A percentile compares a stretch with the other conserved stretches of the same genome.
These are phyloP conservation scores for Drosophila paracracens DNA, from an alignment of 2,888 invertebrate genomes.

Conservation along the genomic window DNA sequence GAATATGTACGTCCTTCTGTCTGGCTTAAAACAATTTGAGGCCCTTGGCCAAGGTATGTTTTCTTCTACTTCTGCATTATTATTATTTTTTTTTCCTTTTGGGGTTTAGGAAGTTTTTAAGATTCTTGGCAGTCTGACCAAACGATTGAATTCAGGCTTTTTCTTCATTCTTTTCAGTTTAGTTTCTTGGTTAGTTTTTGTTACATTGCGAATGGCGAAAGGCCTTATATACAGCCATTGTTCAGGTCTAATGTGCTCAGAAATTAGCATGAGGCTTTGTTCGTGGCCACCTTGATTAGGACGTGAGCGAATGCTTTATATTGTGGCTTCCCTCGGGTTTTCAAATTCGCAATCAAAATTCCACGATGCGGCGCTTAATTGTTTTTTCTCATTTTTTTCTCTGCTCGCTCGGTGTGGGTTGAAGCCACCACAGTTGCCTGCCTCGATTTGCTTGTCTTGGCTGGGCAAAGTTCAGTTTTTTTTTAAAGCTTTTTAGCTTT, in stretches of 20 bases:
- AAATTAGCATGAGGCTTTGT: constrained; percentile 37
- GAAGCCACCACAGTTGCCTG: constrained; percentile 16
- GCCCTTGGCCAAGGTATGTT: constrained; percentile 43
- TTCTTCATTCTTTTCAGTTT: not conserved
- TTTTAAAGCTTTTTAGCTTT: not conserved
- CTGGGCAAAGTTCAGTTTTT: constrained; percentile 30
- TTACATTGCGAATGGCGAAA: not conserved
- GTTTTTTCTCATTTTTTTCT: constrained; percentile 63
- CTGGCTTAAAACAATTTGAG: constrained; percentile 72
- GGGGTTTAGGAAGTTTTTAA: constrained; percentile 36
- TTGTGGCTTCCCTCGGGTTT: constrained; percentile 17
- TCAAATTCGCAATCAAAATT: constrained; percentile 77
- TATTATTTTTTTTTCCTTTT: constrained; percentile 10
- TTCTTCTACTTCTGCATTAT: not conserved
- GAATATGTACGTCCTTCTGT: constrained; percentile 31
- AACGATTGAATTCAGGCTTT: constrained; percentile 15
- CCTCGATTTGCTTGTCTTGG: constrained; percentile 43
- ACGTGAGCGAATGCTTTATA: constrained; percentile 2
- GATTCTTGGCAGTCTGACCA: constrained; percentile 40
- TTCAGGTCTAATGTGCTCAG: constrained; percentile 30
- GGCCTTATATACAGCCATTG: constrained; percentile 2
- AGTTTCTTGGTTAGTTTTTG: constrained; percentile 48
- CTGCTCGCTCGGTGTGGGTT: constrained; percentile 20
- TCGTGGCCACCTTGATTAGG: constrained; percentile 20
- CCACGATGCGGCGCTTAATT: constrained; percentile 70